These are phyloP conservation scores for Vultur gryphus DNA, from an alignment of 2,797 vertebrate genomes.

Conservation along the genomic window DNA sequence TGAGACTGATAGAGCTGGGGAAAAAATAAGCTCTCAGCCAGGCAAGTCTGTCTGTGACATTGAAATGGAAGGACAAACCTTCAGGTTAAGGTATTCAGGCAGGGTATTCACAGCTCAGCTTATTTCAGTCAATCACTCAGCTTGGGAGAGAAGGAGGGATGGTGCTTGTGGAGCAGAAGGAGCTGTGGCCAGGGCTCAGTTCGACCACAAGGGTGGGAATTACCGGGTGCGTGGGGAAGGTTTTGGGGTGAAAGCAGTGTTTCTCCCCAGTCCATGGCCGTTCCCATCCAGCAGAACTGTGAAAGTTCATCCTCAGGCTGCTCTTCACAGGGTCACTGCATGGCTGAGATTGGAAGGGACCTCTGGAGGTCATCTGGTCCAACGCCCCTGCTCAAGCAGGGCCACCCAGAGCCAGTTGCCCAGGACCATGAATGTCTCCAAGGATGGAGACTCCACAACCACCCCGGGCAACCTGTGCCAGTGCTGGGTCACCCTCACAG, in stretches of 20 bases:
- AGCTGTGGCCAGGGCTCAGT: background rate
- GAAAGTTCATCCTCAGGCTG: background rate
- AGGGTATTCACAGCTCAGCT: background rate
- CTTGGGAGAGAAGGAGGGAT: background rate
- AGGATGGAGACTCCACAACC: background rate
- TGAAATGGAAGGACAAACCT: background rate
- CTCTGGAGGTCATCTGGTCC: background rate
- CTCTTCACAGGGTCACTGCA: background rate
- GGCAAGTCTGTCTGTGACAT: background rate
- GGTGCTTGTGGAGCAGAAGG: background rate
- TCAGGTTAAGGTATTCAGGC: background rate
- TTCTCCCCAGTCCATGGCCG: background rate
- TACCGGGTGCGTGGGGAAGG: background rate
- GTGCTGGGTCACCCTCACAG: background rate
- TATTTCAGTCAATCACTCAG: rapidly evolving
- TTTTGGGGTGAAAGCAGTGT: background rate
- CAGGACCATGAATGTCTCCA: background rate
- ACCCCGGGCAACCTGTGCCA: background rate
- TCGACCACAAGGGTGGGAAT: background rate
- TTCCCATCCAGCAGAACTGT: background rate
- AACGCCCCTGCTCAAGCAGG: background rate
- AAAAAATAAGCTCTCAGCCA: background rate
- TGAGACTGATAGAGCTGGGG: background rate
- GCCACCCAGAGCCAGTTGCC: background rate
- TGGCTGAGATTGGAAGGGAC: background rate